Conservation (phyloP, 92 coral and sea anemone species). For the Epizoanthus ramosus region DNA sequence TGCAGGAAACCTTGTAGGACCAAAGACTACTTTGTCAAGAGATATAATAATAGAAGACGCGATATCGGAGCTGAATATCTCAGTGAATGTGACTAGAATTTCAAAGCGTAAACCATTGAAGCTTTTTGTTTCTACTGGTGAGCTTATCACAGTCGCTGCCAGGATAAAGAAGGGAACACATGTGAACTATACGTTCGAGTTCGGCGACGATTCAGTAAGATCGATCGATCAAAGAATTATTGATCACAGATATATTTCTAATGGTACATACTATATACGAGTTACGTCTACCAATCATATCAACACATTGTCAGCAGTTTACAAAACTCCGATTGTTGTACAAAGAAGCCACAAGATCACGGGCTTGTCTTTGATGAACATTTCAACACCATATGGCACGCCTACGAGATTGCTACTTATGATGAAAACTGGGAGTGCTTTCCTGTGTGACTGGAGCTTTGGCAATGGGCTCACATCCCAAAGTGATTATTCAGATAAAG, state of each 20-base stretch:
- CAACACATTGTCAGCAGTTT: constrained; percentile 31
- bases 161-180: constrained; percentile 55
- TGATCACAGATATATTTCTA: constrained; percentile 34
- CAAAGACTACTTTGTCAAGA: constrained; percentile 20
- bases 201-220: constrained; percentile 57
- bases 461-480: constrained; percentile 61
- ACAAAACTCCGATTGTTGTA: constrained; percentile 41
- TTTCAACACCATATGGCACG: constrained; percentile 56
- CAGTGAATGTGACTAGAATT: constrained; percentile 37
- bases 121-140: constrained; percentile 57
- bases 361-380: constrained; percentile 25
- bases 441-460: constrained; percentile 73
- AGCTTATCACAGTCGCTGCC: constrained; percentile 44
- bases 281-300: constrained; percentile 66
- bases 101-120: constrained; percentile 28
- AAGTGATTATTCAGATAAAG: constrained; percentile 53
- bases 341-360: constrained; percentile 56
- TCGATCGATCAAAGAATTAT: neutral
- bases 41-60: constrained; percentile 53
- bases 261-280: constrained; percentile 58
- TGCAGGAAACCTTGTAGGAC: constrained; percentile 53
- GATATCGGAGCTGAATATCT: constrained; percentile 31
- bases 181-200: constrained; percentile 52
- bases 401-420: constrained; percentile 33
- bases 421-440: constrained; percentile 64